Base-by-base conservation (phyloP, 2,113 vertebrate genomes). In the Xiphophorus couchianus region DNA sequence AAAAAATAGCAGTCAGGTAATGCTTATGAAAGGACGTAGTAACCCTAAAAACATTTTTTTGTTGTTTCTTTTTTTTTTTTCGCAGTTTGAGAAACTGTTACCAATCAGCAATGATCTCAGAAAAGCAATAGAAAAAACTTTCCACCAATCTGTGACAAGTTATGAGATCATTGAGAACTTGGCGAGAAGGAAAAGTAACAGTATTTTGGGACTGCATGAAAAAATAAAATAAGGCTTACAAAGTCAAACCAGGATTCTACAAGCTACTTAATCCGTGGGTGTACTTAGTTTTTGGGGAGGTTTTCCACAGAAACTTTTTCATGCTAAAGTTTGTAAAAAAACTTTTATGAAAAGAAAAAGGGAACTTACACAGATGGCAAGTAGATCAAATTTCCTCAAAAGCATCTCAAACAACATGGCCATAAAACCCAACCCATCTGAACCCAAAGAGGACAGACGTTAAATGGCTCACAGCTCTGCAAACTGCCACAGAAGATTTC, bases 391-490 rank as follows among this genome's bases (percentile, higher is more conserved):
- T 58, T 9, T 48, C 44, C 44, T 48, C n/a, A 10, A 58, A 58
- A 58, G 8, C 10, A 0, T n/a, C 51, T n/a, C 51, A 22, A 58
- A 58, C 51, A 25, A 58, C 17, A 25, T 10, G 8, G 7, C 25
- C 25, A 58, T 58, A 80, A 86, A 54, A 64, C 78, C 80, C 1
- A 74, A 75, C 69, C 58, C 35, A 71, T 69, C 71, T 67, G 80
- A 82, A 69, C 70, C 39, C 22, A 7, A 39, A 54, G 75, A 64
- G 39, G 71, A 80, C 71, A 74, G 86, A 71, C 2, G 29, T 9
- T 73, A 72, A 35, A 69, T 3, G 76, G 66, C 30, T 61, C 76
- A 60, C 65, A 35, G 58, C 13, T 4, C 58, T n/a, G 25, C 30
- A 73, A 72, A 19, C 25, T 4, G 37, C 28, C 35, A 62, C 30